Conservation (phyloP, 1,140 invertebrate species). For the Nixonia krombeini region DNA sequence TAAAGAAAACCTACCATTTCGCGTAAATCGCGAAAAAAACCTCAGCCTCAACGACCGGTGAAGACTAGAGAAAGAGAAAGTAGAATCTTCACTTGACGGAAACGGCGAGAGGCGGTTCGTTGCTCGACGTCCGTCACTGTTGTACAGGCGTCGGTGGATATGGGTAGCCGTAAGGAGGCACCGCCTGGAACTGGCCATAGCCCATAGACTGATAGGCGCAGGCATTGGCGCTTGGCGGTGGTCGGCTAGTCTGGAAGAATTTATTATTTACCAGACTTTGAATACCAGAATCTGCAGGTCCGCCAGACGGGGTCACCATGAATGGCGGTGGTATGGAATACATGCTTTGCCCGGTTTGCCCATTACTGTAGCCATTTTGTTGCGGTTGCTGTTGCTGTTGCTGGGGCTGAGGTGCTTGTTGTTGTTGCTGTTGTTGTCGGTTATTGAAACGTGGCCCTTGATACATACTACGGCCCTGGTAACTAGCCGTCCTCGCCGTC, state of each 20-base stretch:
- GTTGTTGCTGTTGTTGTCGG: constrained; percentile 41
- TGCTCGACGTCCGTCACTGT: constrained; percentile 62
- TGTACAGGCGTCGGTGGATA: constrained; percentile 71
- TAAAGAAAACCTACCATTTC: constrained; percentile 30
- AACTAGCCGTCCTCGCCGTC: constrained; percentile 38
- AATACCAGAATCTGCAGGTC: constrained; percentile 68
- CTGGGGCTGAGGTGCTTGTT: constrained; percentile 46
- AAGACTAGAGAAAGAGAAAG: neutral
- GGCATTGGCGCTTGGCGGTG: constrained; percentile 71
- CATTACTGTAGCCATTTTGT: constrained; percentile 53
- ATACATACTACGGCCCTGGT: constrained; percentile 57
- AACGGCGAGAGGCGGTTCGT: constrained; percentile 33
- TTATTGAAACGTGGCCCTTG: constrained; percentile 58
- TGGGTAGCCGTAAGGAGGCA: constrained; percentile 70
- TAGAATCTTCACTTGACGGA: constrained; percentile 54
- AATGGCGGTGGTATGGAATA: constrained; percentile 72
- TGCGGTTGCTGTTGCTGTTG: constrained; percentile 39
- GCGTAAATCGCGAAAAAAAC: constrained; percentile 31
- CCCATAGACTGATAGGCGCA: constrained; percentile 76
- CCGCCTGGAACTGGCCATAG: constrained; percentile 70
- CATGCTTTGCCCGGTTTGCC: constrained; percentile 67
- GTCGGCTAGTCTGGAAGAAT: constrained; percentile 75
- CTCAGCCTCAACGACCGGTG: constrained; percentile 2
- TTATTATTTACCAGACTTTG: constrained; percentile 76
- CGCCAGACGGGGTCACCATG: constrained; percentile 68